phyloP scores from a whole-genome alignment of 2,797 vertebrate species.

The Pangasius sanitwongsei region DNA sequence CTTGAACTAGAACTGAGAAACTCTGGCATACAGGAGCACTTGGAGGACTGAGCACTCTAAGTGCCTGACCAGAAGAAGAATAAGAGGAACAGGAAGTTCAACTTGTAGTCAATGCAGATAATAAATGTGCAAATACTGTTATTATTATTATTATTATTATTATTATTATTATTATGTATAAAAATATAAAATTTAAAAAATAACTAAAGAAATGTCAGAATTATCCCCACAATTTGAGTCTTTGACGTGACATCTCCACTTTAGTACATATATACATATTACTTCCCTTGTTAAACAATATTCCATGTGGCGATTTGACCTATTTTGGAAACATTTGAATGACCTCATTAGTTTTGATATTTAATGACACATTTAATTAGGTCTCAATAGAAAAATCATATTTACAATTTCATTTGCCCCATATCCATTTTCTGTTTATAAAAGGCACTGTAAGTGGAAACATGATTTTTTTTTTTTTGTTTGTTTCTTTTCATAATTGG shows the following conservation, averaged over 20 bases:
- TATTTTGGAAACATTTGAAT: neutral
- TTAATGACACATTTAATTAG: slow-evolving; percentile 25
- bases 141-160: no score
- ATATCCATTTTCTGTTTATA: slow-evolving; percentile 27
- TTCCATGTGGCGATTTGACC: no score
- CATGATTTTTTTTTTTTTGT: slow-evolving; percentile 1
- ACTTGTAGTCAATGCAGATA: neutral
- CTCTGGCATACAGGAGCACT: no score
- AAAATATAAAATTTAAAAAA: neutral
- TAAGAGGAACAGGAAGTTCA: slow-evolving; percentile 56
- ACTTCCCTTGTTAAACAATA: neutral
- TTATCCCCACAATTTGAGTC: neutral
- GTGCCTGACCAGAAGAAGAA: slow-evolving; percentile 50
- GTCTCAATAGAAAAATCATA: slow-evolving; percentile 5
- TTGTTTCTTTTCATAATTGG: slow-evolving; percentile 59
- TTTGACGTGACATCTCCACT: neutral
- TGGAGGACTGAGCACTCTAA: neutral
- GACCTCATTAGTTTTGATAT: neutral
- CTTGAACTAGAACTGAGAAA: neutral
- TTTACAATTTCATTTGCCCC: neutral
- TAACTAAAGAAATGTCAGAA: neutral
- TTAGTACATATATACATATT: neutral
- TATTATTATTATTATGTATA: no score
- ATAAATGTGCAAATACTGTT: slow-evolving; percentile 55
- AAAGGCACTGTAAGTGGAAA: slow-evolving; percentile 8